Conservation (phyloP, 2,888 invertebrate species). For the Eumacrocentrus americanus region DNA sequence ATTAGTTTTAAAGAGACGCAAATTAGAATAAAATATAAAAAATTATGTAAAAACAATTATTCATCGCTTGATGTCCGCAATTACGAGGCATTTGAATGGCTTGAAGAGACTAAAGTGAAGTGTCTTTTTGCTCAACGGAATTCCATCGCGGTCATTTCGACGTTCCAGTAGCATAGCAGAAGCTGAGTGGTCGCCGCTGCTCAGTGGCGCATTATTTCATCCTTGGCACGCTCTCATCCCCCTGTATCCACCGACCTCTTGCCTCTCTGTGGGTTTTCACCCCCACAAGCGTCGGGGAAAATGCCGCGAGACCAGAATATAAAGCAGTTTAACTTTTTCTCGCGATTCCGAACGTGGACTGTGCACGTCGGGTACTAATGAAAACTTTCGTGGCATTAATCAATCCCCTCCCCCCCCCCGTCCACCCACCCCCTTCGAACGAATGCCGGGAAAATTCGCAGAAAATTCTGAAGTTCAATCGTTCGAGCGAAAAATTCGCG, state of each 20-base stretch:
- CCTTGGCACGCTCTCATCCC: slow-evolving; percentile 24
- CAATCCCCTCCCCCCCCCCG: slow-evolving; percentile 27
- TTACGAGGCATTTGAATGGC: slow-evolving; percentile 49
- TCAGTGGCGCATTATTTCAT: slow-evolving; percentile 48
- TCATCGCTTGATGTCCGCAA: slow-evolving; percentile 34
- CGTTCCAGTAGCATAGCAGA: neutral
- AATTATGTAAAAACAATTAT: too few species aligned
- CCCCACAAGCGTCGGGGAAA: slow-evolving; percentile 20
- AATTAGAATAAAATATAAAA: too few species aligned
- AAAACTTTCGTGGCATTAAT: slow-evolving; percentile 39
- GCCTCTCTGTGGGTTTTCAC: slow-evolving; percentile 29
- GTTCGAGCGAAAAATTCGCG: neutral
- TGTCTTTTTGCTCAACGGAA: slow-evolving; percentile 7
- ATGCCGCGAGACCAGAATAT: slow-evolving; percentile 40
- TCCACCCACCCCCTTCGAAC: neutral
- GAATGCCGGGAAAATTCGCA: neutral
- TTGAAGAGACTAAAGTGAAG: slow-evolving; percentile 34
- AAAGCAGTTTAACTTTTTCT: slow-evolving; percentile 42
- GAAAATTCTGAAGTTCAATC: neutral
- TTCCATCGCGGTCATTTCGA: slow-evolving; percentile 16
- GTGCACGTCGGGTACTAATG: slow-evolving; percentile 35
- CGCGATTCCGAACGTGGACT: slow-evolving; percentile 27
- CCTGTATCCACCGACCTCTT: slow-evolving; percentile 2
- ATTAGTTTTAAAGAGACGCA: too few species aligned
- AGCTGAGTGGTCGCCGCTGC: neutral